Base-by-base conservation (phyloP, 2,113 vertebrate genomes). In the Halichoerus grypus region DNA sequence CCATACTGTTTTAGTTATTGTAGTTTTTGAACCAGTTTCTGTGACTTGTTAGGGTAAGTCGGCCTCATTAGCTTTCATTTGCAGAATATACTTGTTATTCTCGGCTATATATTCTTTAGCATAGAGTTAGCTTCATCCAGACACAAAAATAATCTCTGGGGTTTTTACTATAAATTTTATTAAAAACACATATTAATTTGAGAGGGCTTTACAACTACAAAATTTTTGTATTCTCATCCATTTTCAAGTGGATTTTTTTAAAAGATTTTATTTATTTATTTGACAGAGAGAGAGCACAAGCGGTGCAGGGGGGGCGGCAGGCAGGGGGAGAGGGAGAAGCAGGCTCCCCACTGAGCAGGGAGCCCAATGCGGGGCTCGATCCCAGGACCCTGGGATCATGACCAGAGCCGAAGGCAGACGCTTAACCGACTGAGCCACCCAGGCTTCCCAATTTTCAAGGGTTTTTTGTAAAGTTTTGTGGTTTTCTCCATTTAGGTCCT, bases 11-110 rank as follows among this genome's bases (percentile, higher is more conserved):
- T 96, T 91, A 86, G 42, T 79, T 72, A 67, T 15, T 80, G 5
- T 87, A 72, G 28, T 51, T 95, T 95, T 83, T 93, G 24, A 94
- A 90, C 16, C 31, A 92, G 21, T 36, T 84, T 95, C 82, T 71
- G 57, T 57, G 49, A 91, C 88, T 91, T 95, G 4, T 63, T 77
- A 93, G 6, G 77, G 3, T 4, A 92, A 94, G 4, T 83, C 51
- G 28, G 51, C 88, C 26, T 89, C 7, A 51, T 85, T 77, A 71
- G 19, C n/a, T 19, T 93, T 93, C 21, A 36, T 94, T 88, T 86
- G 57, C 26, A 93, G 12, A 83, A 91, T 82, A 72, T 33, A 61
- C 31, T 79, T 82, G 42, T 57, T 93, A 63, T 39, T 87, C 13
- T 88, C 90, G 9, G 11, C 18, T 88, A 55, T 53, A 77, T 79